Evolutionary conservation across 2,113 vertebrate genomes (phyloP).

Genomic region (Cyrtonyx montezumae): DNA sequence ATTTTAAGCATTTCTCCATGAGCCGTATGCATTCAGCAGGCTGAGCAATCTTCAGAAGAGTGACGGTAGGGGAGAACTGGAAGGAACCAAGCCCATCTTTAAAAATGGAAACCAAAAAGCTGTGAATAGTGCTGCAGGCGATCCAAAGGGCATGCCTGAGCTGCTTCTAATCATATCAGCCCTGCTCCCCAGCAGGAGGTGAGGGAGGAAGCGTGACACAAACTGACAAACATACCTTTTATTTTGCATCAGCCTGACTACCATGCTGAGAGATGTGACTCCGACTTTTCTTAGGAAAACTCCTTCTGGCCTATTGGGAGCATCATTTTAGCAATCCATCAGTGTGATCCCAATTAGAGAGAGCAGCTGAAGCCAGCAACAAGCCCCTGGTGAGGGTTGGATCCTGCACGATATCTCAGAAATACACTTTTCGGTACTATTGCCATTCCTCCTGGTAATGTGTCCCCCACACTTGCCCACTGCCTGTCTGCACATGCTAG

Average conservation of each 20-base stretch:
- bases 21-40: background rate
- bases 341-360: conserved; percentile 39
- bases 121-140: conserved; percentile 48
- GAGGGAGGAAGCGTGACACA: conserved; percentile 36
- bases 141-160: conserved; percentile 49
- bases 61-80: background rate
- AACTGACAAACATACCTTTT: conserved; percentile 58
- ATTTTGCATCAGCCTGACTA: conserved; percentile 43
- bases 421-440: background rate
- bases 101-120: conserved; percentile 37
- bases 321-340: background rate
- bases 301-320: background rate
- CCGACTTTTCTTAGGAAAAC: background rate
- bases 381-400: background rate
- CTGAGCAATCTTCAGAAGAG: conserved; percentile 11
- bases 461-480: background rate
- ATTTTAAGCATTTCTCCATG: conserved; percentile 28
- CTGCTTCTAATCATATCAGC: conserved; percentile 59
- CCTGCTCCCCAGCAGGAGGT: conserved; percentile 49
- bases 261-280: conserved; percentile 40
- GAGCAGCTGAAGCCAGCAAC: background rate
- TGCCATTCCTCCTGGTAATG: background rate
- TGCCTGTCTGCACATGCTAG: fast-evolving
- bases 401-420: background rate
- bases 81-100: conserved; percentile 18